phyloP scores from a whole-genome alignment of 2,888 invertebrate genomes.

The Drosophila kanekoi region DNA sequence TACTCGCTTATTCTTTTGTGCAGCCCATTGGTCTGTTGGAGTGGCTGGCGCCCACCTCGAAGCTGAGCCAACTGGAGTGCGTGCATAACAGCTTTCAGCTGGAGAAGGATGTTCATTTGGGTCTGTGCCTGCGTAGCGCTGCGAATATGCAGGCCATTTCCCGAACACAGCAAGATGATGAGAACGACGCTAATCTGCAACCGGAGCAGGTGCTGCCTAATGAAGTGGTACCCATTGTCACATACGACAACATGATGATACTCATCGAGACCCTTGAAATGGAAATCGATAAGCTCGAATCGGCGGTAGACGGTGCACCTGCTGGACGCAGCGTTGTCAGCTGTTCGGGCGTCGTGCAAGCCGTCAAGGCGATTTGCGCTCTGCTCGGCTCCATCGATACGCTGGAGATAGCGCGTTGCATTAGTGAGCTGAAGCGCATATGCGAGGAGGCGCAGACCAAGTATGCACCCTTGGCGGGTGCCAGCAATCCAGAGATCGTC shows the following conservation, averaged over 20 bases:
- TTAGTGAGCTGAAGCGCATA: constrained; percentile 86
- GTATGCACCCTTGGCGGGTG: constrained; percentile 57
- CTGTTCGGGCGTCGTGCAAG: constrained; percentile 92
- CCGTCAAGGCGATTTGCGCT: constrained; percentile 96
- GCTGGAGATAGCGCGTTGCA: constrained; percentile 92
- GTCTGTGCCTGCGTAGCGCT: constrained; percentile 88
- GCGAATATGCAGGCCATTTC: constrained; percentile 90
- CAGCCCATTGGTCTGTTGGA: constrained; percentile 92
- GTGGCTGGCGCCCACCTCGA: constrained; percentile 93
- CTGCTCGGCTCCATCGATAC: constrained; percentile 95
- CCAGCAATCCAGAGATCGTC: constrained; percentile 87
- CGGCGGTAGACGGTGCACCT: constrained; percentile 87
- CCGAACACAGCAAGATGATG: constrained; percentile 93
- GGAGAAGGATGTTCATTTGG: constrained; percentile 93
- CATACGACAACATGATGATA: constrained; percentile 93
- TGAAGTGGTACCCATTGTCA: constrained; percentile 90
- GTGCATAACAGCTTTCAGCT: constrained; percentile 96
- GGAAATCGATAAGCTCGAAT: constrained; percentile 91
- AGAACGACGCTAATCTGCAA: constrained; percentile 89
- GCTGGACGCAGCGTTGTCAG: constrained; percentile 86
- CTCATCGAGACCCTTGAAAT: constrained; percentile 92
- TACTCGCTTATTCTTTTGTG: not conserved
- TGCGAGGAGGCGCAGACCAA: constrained; percentile 82
- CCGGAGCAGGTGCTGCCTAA: constrained; percentile 93
- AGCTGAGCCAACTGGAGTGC: constrained; percentile 95